Conservation (phyloP, 2,797 vertebrate genomes). For the Lophotriccus pileatus region DNA sequence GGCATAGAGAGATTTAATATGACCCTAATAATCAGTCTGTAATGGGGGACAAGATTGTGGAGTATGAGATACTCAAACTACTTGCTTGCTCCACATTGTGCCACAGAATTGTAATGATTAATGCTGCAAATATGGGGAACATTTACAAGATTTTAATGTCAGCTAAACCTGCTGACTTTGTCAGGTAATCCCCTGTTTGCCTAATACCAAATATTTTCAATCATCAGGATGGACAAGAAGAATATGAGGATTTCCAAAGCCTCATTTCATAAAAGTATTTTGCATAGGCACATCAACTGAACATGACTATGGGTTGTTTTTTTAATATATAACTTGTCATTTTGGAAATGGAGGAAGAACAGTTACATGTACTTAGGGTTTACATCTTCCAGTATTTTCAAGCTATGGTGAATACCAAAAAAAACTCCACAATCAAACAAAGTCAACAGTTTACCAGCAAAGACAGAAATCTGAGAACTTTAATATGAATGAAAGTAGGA, state of each 20-base stretch:
- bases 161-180: not conserved
- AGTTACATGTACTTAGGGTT: not conserved
- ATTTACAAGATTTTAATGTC: not conserved
- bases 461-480: not conserved
- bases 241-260: not conserved
- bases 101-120: not conserved
- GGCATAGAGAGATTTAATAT: not conserved
- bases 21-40: not conserved
- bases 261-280: not conserved
- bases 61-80: not conserved
- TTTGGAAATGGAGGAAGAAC: not conserved
- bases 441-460: not conserved
- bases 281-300: not conserved
- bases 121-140: not conserved
- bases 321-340: not conserved
- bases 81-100: accelerated
- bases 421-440: not conserved
- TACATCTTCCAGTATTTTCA: not conserved
- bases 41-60: not conserved
- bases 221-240: not conserved
- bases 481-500: not conserved
- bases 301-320: not conserved
- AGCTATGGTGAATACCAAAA: not conserved
- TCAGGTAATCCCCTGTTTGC: not conserved
- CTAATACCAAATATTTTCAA: not conserved